Evolutionary conservation across 1,140 invertebrate species (phyloP), one percentile per base, ranked within the genome.

Genomic region (Belonocnema kinseyi): DNA sequence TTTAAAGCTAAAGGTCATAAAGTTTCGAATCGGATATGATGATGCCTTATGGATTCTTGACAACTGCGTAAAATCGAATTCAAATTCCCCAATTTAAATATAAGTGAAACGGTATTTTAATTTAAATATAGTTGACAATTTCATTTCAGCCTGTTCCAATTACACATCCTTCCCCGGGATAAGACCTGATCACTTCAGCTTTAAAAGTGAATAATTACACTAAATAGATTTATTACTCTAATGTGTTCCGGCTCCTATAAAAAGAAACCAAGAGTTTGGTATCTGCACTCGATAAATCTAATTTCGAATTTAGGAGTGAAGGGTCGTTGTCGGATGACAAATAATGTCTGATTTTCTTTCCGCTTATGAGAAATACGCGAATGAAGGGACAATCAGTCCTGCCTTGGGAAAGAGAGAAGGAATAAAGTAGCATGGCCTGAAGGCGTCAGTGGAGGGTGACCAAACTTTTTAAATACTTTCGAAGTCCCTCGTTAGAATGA

Each of bases 381-480:
- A 78, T 79, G 26, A 66, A 75, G 78, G 77, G 79, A 80, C 76
- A 80, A 82, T 83, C 81, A 80, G 82, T 82, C 80, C 78, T 80
- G 76, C 70, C 77, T 73, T 40, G 77, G 78, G 77, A 79, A 77
- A 33, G 75, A 53, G 84, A 84, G 83, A 82, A 86, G 81, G 83
- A 85, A 87, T 84, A 85, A 85, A 84, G 80, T 83, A 83, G 79
- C 80, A 82, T 83, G 80, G 84, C 85, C 83, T 80, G 80, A 58
- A 82, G 85, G 83, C 82, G 80, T 81, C 76, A 66, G 78, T 66
- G 61, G 61, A 66, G 61, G 77, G 77, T 77, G 72, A 61, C 76
- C 74, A 50, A 87, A 88, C 87, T 88, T 88, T 88, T 88, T 88
- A 88, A 88, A 88, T 88, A 87, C 85, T 86, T 87, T 81, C 81